Conservation (phyloP, 2,888 invertebrate genomes). For the Aethes cnicana region DNA sequence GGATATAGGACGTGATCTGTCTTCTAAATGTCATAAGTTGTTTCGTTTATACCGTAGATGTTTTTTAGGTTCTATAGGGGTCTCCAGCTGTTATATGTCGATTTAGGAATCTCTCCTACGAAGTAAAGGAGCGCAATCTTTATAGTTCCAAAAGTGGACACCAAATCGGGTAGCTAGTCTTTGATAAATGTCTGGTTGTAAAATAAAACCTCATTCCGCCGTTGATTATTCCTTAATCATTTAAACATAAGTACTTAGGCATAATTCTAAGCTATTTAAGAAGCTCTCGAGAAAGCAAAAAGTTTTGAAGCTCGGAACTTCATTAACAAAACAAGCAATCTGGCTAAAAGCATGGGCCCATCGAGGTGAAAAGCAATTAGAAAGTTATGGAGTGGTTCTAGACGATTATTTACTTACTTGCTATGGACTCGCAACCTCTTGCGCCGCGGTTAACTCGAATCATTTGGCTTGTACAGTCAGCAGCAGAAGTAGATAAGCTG, state of each 20-base stretch:
- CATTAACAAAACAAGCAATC: conserved; percentile 77
- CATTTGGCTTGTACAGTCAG: too few species aligned
- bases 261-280: conserved; percentile 56
- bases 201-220: conserved; percentile 1
- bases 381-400: conserved; percentile 69
- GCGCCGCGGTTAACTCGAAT: not conserved
- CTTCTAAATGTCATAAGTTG: too few species aligned
- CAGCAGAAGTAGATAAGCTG: too few species aligned
- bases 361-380: conserved; percentile 72
- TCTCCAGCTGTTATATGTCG: too few species aligned
- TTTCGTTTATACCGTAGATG: too few species aligned
- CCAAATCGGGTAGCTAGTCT: too few species aligned
- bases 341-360: conserved; percentile 70
- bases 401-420: conserved; percentile 65
- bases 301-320: conserved; percentile 61
- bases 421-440: conserved; percentile 41
- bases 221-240: conserved; percentile 40
- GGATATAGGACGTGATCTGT: too few species aligned
- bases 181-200: conserved; percentile 11
- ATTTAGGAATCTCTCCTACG: too few species aligned
- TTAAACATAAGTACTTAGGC: conserved; percentile 46
- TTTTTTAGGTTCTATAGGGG: too few species aligned
- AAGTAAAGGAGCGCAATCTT: too few species aligned
- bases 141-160: too few species aligned
- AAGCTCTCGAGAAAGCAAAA: conserved; percentile 53